These are phyloP conservation scores for Glaucidium brasilianum DNA, from an alignment of 2,113 vertebrate genomes.

Conservation along the genomic window DNA sequence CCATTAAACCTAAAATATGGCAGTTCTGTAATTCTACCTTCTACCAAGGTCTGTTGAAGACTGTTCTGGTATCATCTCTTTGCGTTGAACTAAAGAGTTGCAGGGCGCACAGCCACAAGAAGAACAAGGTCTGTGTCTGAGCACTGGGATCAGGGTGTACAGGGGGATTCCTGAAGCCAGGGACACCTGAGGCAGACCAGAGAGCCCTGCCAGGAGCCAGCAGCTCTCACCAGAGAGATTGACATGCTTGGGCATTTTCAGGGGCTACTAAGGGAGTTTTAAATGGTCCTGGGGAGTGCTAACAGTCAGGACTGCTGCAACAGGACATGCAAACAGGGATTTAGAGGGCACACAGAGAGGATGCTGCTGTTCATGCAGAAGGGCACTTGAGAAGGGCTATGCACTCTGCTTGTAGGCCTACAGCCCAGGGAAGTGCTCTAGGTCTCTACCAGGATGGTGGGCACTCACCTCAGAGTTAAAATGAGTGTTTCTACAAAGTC, in stretches of 20 bases:
- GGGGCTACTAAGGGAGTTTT: rapidly evolving
- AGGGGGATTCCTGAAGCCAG: rapidly evolving
- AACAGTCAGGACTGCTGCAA: rapidly evolving
- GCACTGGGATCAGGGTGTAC: rapidly evolving
- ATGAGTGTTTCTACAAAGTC: background rate
- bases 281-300: rapidly evolving
- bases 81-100: background rate
- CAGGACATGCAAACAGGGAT: rapidly evolving
- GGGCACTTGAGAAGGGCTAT: rapidly evolving
- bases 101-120: rapidly evolving
- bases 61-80: background rate
- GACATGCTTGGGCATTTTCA: rapidly evolving
- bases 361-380: rapidly evolving
- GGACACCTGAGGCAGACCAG: rapidly evolving
- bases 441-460: background rate
- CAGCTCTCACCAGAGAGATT: background rate
- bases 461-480: background rate
- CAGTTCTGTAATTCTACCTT: background rate
- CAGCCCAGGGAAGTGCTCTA: background rate
- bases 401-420: no score
- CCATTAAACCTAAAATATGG: background rate
- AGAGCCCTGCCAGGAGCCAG: rapidly evolving
- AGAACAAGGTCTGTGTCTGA: rapidly evolving
- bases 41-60: background rate
- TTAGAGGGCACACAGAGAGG: rapidly evolving